phyloP scores from a whole-genome alignment of 2,888 invertebrate species.

The Agrochola macilenta region DNA sequence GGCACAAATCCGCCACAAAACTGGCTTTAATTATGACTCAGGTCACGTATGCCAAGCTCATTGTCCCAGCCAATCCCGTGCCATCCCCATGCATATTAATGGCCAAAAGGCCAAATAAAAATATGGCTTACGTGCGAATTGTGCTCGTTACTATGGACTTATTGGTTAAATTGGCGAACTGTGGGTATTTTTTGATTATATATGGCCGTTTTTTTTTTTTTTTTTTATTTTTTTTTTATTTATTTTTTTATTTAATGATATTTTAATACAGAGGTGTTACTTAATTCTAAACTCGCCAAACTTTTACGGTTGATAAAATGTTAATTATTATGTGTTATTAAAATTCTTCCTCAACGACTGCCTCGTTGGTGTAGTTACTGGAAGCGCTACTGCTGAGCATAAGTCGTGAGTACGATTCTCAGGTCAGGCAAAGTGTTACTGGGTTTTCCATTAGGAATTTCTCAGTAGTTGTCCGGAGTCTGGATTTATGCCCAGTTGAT shows the following conservation, averaged over 20 bases:
- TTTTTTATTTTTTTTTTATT: too few relatives aligned
- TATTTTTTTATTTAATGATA: too few relatives aligned
- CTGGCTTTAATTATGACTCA: conserved; percentile 52
- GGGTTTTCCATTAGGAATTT: neutral
- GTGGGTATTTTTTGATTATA: neutral
- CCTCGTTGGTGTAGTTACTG: neutral
- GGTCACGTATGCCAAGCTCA: conserved; percentile 71
- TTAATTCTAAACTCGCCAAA: too few relatives aligned
- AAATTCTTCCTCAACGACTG: neutral
- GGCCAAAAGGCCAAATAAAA: conserved; percentile 69
- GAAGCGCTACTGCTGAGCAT: neutral
- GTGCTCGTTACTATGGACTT: conserved; percentile 35
- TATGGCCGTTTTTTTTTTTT: neutral
- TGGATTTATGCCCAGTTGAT: neutral
- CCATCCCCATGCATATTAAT: conserved; percentile 72
- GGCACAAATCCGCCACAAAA: conserved; percentile 37
- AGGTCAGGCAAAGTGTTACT: neutral
- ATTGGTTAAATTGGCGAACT: conserved; percentile 52
- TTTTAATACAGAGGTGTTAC: too few relatives aligned
- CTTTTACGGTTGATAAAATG: neutral
- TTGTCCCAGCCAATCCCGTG: conserved; percentile 68
- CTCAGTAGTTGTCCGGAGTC: neutral
- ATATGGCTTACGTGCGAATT: conserved; percentile 70
- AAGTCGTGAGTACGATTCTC: neutral
- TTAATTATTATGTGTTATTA: neutral